phyloP scores from a whole-genome alignment of 2,113 vertebrate species.

The Raja brachyura region DNA sequence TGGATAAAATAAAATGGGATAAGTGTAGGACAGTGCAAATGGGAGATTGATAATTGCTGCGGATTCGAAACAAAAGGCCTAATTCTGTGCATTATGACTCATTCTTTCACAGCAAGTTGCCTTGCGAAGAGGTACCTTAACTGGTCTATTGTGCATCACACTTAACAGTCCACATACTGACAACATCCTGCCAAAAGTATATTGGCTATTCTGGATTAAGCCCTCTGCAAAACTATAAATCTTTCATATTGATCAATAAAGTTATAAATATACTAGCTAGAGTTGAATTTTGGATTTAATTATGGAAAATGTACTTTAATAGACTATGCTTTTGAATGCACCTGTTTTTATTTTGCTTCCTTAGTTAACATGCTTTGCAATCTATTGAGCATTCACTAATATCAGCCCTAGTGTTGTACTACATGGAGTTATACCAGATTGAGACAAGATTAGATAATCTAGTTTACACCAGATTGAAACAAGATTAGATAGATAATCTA shows the following conservation, averaged over 20 bases:
- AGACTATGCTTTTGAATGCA: neutral
- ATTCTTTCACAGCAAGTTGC: neutral
- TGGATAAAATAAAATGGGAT: too few relatives aligned
- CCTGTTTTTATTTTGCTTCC: neutral
- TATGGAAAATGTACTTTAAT: neutral
- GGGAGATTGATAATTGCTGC: too few relatives aligned
- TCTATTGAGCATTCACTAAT: neutral
- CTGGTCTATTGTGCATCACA: neutral
- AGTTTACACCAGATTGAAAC: neutral
- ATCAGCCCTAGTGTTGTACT: neutral
- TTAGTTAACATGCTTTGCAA: neutral
- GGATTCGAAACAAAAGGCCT: too few relatives aligned
- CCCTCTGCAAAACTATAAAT: neutral
- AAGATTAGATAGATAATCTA: neutral
- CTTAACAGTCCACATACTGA: neutral
- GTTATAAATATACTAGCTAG: neutral
- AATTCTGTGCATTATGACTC: too few relatives aligned
- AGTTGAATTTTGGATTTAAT: neutral
- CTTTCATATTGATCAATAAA: neutral
- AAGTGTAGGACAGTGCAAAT: too few relatives aligned
- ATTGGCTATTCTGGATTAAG: neutral
- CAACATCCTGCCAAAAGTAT: neutral
- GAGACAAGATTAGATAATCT: neutral
- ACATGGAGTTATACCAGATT: neutral
- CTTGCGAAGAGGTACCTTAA: neutral